Evolutionary conservation across 2,113 vertebrate species (phyloP), one percentile per base, ranked within the genome.

Genomic region (Murina feae): DNA sequence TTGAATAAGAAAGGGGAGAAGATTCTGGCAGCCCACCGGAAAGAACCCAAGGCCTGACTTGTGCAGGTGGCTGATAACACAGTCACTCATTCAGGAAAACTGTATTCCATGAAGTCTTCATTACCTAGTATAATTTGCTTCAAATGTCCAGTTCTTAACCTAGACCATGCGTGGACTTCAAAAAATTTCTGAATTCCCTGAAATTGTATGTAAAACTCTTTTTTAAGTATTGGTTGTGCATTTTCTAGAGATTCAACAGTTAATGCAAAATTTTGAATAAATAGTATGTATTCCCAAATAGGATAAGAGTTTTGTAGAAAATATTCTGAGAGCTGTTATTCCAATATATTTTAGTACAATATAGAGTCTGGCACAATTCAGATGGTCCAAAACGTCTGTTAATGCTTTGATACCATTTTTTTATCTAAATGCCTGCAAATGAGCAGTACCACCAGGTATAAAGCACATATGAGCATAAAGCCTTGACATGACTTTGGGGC

Each of bases 221-320:
- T n/a, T n/a, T n/a, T 49, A 13, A 63, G 12, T n/a, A 86, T 3
- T 12, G 75, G 13, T 23, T 86, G 16, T 6, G 8, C 23, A 37
- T 80, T 87, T 93, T 89, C 78, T 44, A 72, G 65, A 90, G 39
- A 85, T 81, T 28, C 30, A 7, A 68, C 11, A 66, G 17, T 53
- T 93, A 39, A 72, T 44, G 13, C 30, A 53, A 85, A 95, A 86
- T 88, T 92, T 30, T 68, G 35, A 94, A 81, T 4, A 35, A 94
- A 84, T 4, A 95, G 49, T 86, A 5, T 11, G 11, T 65, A 2
- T 44, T 78, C 39, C 21, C 55, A 85, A 39, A 21, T 39, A 51
- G 35, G 12, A 81, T 81, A 37, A 55, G n/a, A 76, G 4, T 20
- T 53, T 51, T 35, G 30, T 21, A 25, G 18, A 90, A 53, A 44